Evolutionary conservation across 2,888 invertebrate genomes (phyloP).

Genomic region (Phyllotreta cruciferae): DNA sequence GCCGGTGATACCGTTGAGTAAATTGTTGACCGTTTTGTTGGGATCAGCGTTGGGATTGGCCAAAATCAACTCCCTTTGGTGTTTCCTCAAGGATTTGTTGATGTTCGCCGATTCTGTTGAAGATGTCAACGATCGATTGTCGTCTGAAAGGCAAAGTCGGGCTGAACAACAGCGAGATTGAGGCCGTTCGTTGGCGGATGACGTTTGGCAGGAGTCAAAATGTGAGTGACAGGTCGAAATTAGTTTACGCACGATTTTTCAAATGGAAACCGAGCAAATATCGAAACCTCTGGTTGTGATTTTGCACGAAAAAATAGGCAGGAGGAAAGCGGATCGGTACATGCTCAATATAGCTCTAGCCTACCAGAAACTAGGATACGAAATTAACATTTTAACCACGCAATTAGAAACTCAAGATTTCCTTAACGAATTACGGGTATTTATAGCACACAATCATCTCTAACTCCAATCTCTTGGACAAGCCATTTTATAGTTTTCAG

Average conservation of each 20-base stretch:
- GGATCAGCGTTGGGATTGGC: conserved; percentile 50
- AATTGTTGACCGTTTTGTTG: conserved; percentile 56
- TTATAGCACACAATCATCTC: conserved; percentile 32
- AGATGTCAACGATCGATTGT: conserved; percentile 26
- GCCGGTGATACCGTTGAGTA: conserved; percentile 56
- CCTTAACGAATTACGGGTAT: conserved; percentile 51
- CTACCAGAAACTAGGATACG: conserved; percentile 50
- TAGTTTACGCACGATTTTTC: conserved; percentile 29
- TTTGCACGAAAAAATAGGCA: conserved; percentile 52
- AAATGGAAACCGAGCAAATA: conserved; percentile 34
- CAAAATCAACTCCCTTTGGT: too few relatives aligned
- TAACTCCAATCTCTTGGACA: too few relatives aligned
- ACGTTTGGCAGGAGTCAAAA: too few relatives aligned
- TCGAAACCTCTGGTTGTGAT: conserved; percentile 47
- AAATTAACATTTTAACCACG: conserved; percentile 52
- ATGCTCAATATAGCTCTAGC: conserved; percentile 52
- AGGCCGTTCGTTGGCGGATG: too few relatives aligned
- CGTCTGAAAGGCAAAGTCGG: conserved; percentile 25
- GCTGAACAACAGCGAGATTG: too few relatives aligned
- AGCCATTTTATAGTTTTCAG: conserved; percentile 42
- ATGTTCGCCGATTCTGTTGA: conserved; percentile 12
- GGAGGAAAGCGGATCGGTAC: conserved; percentile 51
- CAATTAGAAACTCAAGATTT: conserved; percentile 47
- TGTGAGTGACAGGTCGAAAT: not conserved
- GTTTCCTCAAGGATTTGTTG: conserved; percentile 9